These are phyloP conservation scores for Formica selysi DNA, from an alignment of 1,140 invertebrate species.

Conservation along the genomic window DNA sequence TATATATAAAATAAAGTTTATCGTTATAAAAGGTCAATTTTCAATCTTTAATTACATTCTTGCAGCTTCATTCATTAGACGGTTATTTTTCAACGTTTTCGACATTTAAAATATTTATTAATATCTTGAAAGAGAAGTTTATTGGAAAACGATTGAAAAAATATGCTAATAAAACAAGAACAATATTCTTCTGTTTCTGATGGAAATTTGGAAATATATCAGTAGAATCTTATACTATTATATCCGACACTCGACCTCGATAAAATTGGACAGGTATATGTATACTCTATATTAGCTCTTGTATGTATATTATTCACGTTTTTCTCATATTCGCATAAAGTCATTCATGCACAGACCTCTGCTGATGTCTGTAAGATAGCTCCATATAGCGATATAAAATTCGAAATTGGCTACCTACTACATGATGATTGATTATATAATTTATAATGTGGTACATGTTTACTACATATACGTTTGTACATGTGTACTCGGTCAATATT, in stretches of 20 bases:
- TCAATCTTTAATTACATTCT: constrained; percentile 33
- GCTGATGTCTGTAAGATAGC: constrained; percentile 17
- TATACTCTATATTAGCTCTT: background rate
- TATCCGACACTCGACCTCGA: background rate
- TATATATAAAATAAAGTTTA: background rate
- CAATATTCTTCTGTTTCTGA: background rate
- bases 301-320: background rate
- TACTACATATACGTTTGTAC: background rate
- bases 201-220: background rate
- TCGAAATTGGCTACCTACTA: constrained; percentile 13
- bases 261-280: background rate
- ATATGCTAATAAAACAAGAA: background rate
- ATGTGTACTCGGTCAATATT: constrained; percentile 22
- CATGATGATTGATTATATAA: constrained; percentile 23
- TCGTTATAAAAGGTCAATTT: constrained; percentile 33
- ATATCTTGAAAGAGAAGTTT: background rate
- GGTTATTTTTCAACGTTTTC: background rate
- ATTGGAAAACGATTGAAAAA: background rate
- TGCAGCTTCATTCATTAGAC: constrained; percentile 16
- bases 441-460: background rate
- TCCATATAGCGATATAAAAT: constrained; percentile 1
- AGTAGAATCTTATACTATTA: background rate
- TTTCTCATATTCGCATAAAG: background rate
- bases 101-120: constrained; percentile 12
- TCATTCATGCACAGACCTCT: background rate